Conservation (phyloP, 2,888 invertebrate genomes). For the Mongoloraphidia duomilia region DNA sequence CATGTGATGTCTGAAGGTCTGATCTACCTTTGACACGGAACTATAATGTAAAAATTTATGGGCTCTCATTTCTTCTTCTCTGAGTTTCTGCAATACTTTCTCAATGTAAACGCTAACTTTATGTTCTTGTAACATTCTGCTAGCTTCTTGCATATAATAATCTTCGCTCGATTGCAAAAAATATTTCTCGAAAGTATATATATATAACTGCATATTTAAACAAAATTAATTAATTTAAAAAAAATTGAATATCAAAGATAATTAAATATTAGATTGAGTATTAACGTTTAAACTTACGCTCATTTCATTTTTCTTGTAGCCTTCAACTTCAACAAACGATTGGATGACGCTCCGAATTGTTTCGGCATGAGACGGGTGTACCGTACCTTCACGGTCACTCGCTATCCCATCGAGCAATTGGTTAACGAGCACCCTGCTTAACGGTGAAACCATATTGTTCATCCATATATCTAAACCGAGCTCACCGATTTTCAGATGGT, state of each 20-base stretch:
- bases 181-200: conserved; percentile 67
- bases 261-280: too few species aligned
- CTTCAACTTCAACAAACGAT: conserved; percentile 55
- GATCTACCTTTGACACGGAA: conserved; percentile 36
- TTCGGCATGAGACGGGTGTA: conserved; percentile 38
- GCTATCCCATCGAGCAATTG: conserved; percentile 72
- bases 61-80: conserved; percentile 64
- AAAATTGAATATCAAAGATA: too few species aligned
- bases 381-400: conserved; percentile 51
- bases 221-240: not conserved
- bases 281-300: conserved; percentile 7
- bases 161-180: conserved; percentile 73
- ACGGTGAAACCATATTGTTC: conserved; percentile 62
- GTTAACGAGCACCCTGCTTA: conserved; percentile 58
- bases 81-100: conserved; percentile 58
- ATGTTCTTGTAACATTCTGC: conserved; percentile 60
- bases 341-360: conserved; percentile 75
- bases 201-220: conserved; percentile 58
- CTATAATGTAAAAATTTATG: conserved; percentile 60
- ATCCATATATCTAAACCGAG: conserved; percentile 77
- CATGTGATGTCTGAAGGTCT: conserved; percentile 49
- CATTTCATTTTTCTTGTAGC: not conserved
- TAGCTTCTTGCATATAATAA: conserved; percentile 68
- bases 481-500: conserved; percentile 79
- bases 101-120: conserved; percentile 88